Percentiles rank a stretch among this genome's conserved stretches.
These are phyloP conservation scores for Anthopleura xanthogrammica DNA, from an alignment of 92 coral and sea anemone genomes.

Conservation along the genomic window DNA sequence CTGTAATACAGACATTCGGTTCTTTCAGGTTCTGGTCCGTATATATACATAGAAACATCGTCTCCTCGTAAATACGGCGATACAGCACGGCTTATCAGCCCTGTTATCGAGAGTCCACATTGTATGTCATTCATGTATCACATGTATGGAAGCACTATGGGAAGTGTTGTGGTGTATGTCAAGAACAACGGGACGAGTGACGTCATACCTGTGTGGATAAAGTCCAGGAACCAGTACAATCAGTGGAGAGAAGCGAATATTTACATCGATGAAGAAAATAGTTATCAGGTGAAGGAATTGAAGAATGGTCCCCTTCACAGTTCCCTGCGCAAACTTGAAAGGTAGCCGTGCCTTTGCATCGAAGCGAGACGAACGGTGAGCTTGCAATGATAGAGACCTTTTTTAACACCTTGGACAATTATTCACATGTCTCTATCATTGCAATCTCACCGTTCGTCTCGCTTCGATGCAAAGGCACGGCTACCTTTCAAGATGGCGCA, in stretches of 20 bases:
- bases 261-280: neutral
- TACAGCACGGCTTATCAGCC: conserved; percentile 31
- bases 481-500: too few relatives aligned
- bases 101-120: conserved; percentile 24
- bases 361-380: too few relatives aligned
- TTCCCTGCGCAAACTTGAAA: too few relatives aligned
- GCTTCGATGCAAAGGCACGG: too few relatives aligned
- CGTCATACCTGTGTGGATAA: conserved; percentile 13
- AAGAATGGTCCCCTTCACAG: neutral
- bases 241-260: conserved; percentile 6
- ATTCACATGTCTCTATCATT: too few relatives aligned
- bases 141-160: conserved; percentile 41
- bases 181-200: neutral
- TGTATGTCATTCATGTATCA: conserved; percentile 47
- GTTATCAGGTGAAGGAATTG: conserved; percentile 12
- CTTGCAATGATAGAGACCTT: too few relatives aligned
- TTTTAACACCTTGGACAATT: too few relatives aligned
- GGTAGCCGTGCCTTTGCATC: too few relatives aligned
- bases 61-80: conserved; percentile 21
- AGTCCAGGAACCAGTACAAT: neutral
- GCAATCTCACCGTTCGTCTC: too few relatives aligned
- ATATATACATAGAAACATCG: conserved; percentile 40
- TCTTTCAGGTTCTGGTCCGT: conserved; percentile 24
- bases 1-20: too few relatives aligned
- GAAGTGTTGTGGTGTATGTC: conserved; percentile 20